These are phyloP conservation scores for Masnerella sp. DNA, from an alignment of 2,888 invertebrate genomes.

Conservation along the genomic window DNA sequence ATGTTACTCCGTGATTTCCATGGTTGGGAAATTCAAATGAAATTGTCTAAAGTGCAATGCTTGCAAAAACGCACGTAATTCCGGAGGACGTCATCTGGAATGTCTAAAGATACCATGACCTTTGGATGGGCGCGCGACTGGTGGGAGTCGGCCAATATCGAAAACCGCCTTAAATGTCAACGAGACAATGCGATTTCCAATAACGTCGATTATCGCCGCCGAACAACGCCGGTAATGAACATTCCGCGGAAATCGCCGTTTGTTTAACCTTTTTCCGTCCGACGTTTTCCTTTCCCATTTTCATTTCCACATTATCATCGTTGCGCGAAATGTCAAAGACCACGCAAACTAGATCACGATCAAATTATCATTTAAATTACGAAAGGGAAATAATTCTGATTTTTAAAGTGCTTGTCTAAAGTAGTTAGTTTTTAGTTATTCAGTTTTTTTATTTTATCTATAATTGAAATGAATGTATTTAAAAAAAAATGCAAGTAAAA, in stretches of 20 bases:
- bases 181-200: constrained; percentile 20
- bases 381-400: too few relatives aligned
- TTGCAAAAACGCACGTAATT: constrained; percentile 22
- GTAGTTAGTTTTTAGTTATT: too few relatives aligned
- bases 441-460: too few relatives aligned
- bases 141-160: constrained; percentile 33
- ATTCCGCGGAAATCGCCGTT: not conserved
- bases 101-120: constrained; percentile 37
- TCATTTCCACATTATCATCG: not conserved
- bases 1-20: too few relatives aligned
- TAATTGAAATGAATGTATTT: too few relatives aligned
- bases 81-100: constrained; percentile 21
- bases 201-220: constrained; percentile 1
- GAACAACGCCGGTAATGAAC: constrained; percentile 6
- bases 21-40: constrained; percentile 5
- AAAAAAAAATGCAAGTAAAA: too few relatives aligned
- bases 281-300: constrained; percentile 7
- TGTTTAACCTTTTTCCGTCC: constrained; percentile 12
- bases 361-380: too few relatives aligned
- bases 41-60: not conserved
- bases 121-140: constrained; percentile 17
- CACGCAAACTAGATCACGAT: not conserved
- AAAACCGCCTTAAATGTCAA: constrained; percentile 34
- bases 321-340: constrained; percentile 6
- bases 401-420: too few relatives aligned